Conservation (phyloP, 2,888 invertebrate species). For the Trimorus sp. region DNA sequence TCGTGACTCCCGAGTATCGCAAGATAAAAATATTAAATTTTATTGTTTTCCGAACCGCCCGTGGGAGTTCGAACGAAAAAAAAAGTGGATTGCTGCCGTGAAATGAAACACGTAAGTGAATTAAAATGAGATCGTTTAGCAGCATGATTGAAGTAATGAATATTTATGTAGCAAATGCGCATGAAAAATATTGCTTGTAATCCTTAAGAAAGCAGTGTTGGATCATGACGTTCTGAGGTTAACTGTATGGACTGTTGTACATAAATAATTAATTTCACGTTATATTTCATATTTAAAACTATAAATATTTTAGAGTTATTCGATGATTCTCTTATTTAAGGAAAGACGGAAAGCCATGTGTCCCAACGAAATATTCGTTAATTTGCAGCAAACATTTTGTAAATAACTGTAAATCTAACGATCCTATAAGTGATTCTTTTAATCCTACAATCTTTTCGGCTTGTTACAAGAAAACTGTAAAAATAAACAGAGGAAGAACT, state of each 20-base stretch:
- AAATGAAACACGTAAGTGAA: neutral
- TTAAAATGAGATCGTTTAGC: neutral
- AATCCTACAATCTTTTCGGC: neutral
- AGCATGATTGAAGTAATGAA: neutral
- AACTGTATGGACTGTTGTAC: neutral
- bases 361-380: neutral
- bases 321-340: neutral
- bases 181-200: neutral
- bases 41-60: neutral
- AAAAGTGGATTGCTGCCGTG: neutral
- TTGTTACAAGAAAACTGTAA: neutral
- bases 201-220: too few species aligned
- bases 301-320: too few species aligned
- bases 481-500: neutral
- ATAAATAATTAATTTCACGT: neutral
- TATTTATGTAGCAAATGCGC: neutral
- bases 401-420: neutral
- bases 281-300: too few species aligned
- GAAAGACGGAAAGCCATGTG: slow-evolving; percentile 2
- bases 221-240: too few species aligned
- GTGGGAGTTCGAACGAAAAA: neutral
- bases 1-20: neutral
- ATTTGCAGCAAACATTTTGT: slow-evolving; percentile 4
- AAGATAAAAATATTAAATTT: neutral
- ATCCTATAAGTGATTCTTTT: neutral